Percentiles rank a stretch among this genome's conserved stretches.
phyloP scores from a whole-genome alignment of 2,797 vertebrate genomes.

The Melanogrammus aeglefinus region DNA sequence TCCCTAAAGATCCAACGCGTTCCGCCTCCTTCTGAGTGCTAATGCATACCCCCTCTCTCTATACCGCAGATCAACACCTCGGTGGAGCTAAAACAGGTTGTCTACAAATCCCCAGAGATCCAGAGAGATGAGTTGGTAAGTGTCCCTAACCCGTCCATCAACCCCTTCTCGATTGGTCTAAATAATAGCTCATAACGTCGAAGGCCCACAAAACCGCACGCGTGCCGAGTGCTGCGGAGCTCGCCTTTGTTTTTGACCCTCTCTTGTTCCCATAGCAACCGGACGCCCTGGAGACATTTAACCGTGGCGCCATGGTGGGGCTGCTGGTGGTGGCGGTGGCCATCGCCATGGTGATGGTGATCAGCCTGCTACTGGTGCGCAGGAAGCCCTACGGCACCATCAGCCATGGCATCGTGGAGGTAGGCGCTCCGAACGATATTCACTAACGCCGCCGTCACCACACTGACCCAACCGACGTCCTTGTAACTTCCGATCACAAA shows the following conservation, averaged over 20 bases:
- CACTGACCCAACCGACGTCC: too few relatives aligned
- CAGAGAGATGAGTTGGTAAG: constrained; percentile 87
- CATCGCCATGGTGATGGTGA: constrained; percentile 87
- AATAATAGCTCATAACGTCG: too few relatives aligned
- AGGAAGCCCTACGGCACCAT: constrained; percentile 90
- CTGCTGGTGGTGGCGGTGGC: constrained; percentile 87
- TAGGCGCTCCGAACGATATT: constrained; percentile 36
- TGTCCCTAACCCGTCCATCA: neutral
- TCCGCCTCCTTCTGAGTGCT: too few relatives aligned
- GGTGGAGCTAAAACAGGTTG: constrained; percentile 80
- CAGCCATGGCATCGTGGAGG: constrained; percentile 92
- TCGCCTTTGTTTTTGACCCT: neutral
- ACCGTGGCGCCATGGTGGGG: constrained; percentile 87
- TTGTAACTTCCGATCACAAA: too few relatives aligned
- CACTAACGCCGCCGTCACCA: too few relatives aligned
- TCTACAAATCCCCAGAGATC: constrained; percentile 85
- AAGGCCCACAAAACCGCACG: too few relatives aligned
- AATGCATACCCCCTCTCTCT: neutral
- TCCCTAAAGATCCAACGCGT: too few relatives aligned
- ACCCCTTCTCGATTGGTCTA: neutral
- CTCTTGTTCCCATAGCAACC: constrained; percentile 73
- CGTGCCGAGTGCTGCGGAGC: too few relatives aligned
- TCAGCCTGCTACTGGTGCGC: constrained; percentile 85
- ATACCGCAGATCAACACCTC: constrained; percentile 79
- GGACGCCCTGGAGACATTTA: constrained; percentile 84